Percentiles rank a stretch among this genome's conserved stretches.
phyloP scores from a whole-genome alignment of 2,888 invertebrate genomes.

The Enchytraeus crypticus region DNA sequence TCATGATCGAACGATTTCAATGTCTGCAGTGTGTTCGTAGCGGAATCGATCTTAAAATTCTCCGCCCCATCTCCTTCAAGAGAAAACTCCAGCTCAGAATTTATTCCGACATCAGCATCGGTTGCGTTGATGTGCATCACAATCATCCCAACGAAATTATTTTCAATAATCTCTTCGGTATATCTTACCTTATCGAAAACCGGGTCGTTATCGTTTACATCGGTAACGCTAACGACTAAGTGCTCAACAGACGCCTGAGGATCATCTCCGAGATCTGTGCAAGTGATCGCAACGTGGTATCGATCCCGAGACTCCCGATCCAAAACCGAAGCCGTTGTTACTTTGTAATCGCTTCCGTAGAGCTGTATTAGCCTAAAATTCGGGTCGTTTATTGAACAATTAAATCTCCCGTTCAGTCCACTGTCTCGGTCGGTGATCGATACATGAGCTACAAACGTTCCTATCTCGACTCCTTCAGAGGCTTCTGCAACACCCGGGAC shows the following conservation, averaged over 20 bases:
- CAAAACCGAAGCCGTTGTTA: constrained; percentile 14
- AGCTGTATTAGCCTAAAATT: constrained; percentile 2
- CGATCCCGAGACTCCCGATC: constrained; percentile 16
- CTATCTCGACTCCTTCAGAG: constrained; percentile 14
- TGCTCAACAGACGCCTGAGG: constrained; percentile 11
- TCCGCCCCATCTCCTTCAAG: constrained; percentile 50
- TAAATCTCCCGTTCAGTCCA: constrained; percentile 14
- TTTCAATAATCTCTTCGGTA: constrained; percentile 11
- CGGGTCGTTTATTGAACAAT: not conserved
- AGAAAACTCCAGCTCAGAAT: constrained; percentile 18
- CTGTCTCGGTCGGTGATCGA: constrained; percentile 18
- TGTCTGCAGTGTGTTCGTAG: constrained; percentile 68
- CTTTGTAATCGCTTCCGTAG: constrained; percentile 14
- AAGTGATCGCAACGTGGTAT: constrained; percentile 17
- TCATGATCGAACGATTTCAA: constrained; percentile 81
- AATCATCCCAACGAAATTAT: constrained; percentile 3
- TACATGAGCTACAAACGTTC: constrained; percentile 18
- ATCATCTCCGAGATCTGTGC: constrained; percentile 18
- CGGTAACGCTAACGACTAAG: constrained; percentile 11
- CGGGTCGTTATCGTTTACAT: constrained; percentile 16
- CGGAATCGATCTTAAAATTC: constrained; percentile 59
- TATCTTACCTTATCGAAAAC: constrained; percentile 6
- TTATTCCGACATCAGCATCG: constrained; percentile 33
- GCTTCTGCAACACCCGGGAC: constrained; percentile 39
- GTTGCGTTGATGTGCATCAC: constrained; percentile 30